Evolutionary conservation across 2,113 vertebrate species (phyloP), one percentile per base, ranked within the genome.

Genomic region (Butorides virescens): DNA sequence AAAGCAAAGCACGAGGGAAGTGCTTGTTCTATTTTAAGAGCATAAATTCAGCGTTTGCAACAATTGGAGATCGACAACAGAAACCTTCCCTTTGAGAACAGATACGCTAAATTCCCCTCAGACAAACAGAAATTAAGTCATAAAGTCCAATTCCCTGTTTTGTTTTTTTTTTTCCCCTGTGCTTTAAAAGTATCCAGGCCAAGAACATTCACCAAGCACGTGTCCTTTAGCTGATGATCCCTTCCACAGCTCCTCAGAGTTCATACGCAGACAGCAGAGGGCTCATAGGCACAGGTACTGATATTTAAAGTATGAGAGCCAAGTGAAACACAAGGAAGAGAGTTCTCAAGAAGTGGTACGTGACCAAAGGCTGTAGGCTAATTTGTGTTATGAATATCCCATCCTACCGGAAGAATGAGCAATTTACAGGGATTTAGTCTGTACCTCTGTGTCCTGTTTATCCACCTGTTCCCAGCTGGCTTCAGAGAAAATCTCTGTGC

Each of bases 391-490:
- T 8, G 61, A 62, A 29, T 50, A 78, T 72, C 79, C 79, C 70
- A 36, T 75, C 91, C 95, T 86, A 58, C 22, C 3, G 0, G 66
- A 53, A 58, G 86, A 94, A 49, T 39, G 55, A 96, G 97, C 12
- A 47, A 94, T 96, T 94, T 82, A 96, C 95, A 97, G 96, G 97
- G 97, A 91, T 93, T 96, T 86, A 95, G 96, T 97, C 97, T 98
- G 98, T 98, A 99, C 99, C 99, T 99, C 99, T 36, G 99, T 98
- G 98, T 99, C 99, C 98, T 99, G 99, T 97, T 99, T 99, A 98
- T 99, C 99, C 98, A 99, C 99, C 98, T 99, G 99, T 90, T 99
- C 99, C 99, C 99, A 99, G 98, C 99, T 99, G 98, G 99, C 98
- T 98, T 99, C 99, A 77, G 99, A 99, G 98, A 99, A 99, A 96